phyloP scores from a whole-genome alignment of 2,888 invertebrate species.

The Melipona bicolor region DNA sequence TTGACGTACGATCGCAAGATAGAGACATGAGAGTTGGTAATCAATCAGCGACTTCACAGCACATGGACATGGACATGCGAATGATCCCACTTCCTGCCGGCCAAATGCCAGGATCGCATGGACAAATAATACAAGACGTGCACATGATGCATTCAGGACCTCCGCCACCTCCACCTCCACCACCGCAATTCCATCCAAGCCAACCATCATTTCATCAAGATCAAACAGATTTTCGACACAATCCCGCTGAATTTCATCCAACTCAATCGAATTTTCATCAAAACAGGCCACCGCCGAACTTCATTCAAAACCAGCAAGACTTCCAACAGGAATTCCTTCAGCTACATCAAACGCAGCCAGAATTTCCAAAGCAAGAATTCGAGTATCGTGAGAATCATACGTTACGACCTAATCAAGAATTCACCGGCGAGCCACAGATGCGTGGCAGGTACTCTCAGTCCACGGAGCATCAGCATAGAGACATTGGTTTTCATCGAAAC shows the following conservation, averaged over 20 bases:
- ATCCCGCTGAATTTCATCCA: slow-evolving; percentile 68
- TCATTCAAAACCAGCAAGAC: slow-evolving; percentile 65
- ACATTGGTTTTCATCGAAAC: slow-evolving; percentile 73
- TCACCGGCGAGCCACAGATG: slow-evolving; percentile 68
- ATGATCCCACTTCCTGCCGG: slow-evolving; percentile 78
- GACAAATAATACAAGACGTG: slow-evolving; percentile 69
- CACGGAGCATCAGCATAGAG: slow-evolving; percentile 71
- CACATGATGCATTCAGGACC: slow-evolving; percentile 71
- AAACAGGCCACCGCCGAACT: slow-evolving; percentile 69
- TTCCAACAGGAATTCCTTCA: slow-evolving; percentile 76
- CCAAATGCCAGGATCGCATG: slow-evolving; percentile 66
- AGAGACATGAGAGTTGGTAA: slow-evolving; percentile 77
- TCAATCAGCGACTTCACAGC: slow-evolving; percentile 78
- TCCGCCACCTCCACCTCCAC: slow-evolving; percentile 74
- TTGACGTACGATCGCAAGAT: slow-evolving; percentile 80
- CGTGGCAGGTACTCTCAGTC: slow-evolving; percentile 70
- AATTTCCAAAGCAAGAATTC: slow-evolving; percentile 74
- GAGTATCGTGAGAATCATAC: slow-evolving; percentile 74
- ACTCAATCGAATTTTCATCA: slow-evolving; percentile 75
- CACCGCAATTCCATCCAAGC: slow-evolving; percentile 73
- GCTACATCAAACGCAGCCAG: slow-evolving; percentile 66
- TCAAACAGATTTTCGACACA: slow-evolving; percentile 67
- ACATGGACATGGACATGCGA: slow-evolving; percentile 83
- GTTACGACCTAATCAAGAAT: slow-evolving; percentile 71
- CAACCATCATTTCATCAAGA: slow-evolving; percentile 72